These are phyloP conservation scores for Elephas maximus DNA, from an alignment of 2,113 vertebrate genomes.

Conservation along the genomic window DNA sequence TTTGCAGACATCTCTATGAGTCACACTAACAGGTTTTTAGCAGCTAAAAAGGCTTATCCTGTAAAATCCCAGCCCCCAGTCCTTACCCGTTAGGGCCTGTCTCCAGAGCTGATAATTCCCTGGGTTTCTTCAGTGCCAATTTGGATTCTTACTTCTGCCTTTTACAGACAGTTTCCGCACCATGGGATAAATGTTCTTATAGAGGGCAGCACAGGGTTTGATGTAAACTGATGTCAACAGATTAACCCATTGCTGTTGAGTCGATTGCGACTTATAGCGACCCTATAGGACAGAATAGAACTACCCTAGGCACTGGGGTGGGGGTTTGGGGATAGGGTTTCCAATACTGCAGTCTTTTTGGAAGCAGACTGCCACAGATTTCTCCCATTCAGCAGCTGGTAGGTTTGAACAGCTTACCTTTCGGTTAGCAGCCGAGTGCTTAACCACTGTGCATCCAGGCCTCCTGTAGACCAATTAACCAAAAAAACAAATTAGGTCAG, in stretches of 20 bases:
- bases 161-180: background rate
- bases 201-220: background rate
- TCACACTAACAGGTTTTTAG: background rate
- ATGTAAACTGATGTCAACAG: background rate
- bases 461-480: background rate
- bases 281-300: too few species aligned
- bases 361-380: too few species aligned
- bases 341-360: too few species aligned
- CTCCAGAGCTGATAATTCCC: background rate
- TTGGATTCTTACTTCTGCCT: background rate
- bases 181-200: background rate
- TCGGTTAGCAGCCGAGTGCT: too few species aligned
- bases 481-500: background rate
- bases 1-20: slow-evolving; percentile 32
- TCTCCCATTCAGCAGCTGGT: too few species aligned
- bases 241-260: background rate
- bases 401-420: too few species aligned
- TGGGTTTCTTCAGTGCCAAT: slow-evolving; percentile 9
- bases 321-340: too few species aligned
- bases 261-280: too few species aligned
- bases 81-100: background rate
- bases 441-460: too few species aligned
- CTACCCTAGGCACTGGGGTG: too few species aligned
- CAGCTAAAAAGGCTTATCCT: background rate
- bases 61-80: background rate